phyloP scores from a whole-genome alignment of 2,888 invertebrate genomes.

The Gandaritis pyraliata region DNA sequence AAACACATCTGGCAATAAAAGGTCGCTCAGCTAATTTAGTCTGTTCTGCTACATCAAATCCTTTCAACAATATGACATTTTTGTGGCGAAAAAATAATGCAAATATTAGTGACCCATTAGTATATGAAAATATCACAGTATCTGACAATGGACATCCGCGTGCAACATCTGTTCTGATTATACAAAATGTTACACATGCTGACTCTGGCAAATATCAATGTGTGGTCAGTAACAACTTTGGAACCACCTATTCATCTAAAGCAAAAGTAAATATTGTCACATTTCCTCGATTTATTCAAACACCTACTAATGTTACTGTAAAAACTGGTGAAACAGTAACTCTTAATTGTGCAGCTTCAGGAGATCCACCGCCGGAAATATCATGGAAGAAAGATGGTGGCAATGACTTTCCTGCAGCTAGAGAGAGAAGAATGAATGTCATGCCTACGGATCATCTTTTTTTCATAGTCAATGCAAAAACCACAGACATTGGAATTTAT shows the following conservation, averaged over 20 bases:
- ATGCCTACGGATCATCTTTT: slow-evolving; percentile 96
- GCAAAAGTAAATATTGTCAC: slow-evolving; percentile 94
- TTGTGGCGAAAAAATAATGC: slow-evolving; percentile 95
- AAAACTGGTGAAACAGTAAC: slow-evolving; percentile 93
- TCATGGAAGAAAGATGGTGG: slow-evolving; percentile 97
- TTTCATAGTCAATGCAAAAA: slow-evolving; percentile 96
- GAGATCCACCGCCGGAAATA: slow-evolving; percentile 94
- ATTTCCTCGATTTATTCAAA: slow-evolving; percentile 93
- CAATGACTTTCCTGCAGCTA: slow-evolving; percentile 96
- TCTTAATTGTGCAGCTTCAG: slow-evolving; percentile 95
- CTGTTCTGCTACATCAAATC: slow-evolving; percentile 93
- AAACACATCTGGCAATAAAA: slow-evolving; percentile 92
- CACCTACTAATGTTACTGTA: slow-evolving; percentile 92
- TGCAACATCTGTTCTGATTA: slow-evolving; percentile 89
- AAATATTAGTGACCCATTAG: slow-evolving; percentile 72
- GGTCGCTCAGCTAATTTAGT: slow-evolving; percentile 92
- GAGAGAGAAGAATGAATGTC: slow-evolving; percentile 96
- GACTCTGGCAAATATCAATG: slow-evolving; percentile 97
- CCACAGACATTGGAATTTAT: slow-evolving; percentile 95
- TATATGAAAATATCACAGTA: slow-evolving; percentile 75
- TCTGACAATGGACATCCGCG: slow-evolving; percentile 85
- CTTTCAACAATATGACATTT: slow-evolving; percentile 90
- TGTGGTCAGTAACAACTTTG: slow-evolving; percentile 94
- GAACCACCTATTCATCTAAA: slow-evolving; percentile 94
- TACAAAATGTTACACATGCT: slow-evolving; percentile 90